Evolutionary conservation across 2,113 vertebrate species (phyloP), one percentile per base, ranked within the genome.

Genomic region (Hippocampus barbouri): DNA sequence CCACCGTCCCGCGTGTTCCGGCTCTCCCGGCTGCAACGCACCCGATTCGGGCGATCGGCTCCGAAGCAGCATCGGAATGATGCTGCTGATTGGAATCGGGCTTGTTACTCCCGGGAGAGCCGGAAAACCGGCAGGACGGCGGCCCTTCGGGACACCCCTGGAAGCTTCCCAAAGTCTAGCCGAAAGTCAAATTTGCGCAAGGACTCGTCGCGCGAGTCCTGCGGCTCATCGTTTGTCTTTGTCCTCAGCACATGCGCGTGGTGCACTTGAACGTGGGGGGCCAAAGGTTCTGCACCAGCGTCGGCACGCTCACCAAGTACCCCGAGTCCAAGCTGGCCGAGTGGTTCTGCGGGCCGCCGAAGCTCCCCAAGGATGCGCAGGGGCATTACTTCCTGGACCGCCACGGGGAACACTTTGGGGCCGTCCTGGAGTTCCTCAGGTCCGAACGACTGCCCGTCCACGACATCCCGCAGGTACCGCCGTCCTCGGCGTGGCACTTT

Each of bases 371-470:
- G 0, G 96, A 99, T 49, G 66, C 86, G 0, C 87, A 93, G 66
- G 96, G 96, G 0, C 90, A 93, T 10, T 89, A 87, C 91, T 97
- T 98, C 91, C 93, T 98, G 0, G 95, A 99, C 87, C 92, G 94
- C 0, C 89, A 96, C 0, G 94, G 96, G 1, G 91, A 90, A 0
- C 84, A 95, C 73, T 99, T 99, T 20, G 89, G 90, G 9, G 89
- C 92, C 51, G 83, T 99, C 69, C 75, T 99, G 56, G 94, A 97
- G 54, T 99, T 94, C 84, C 91, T 98, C 70, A 92, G 96, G 15
- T 93, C 91, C 0, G 93, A 93, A 12, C 83, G 82, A 34, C 78
- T 95, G 62, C 96, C 97, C 54, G 87, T 80, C 0, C 82, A 93
- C 56, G 84, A 93, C 73, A 41, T 97, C 74, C 85, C 66, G 7